phyloP scores from a whole-genome alignment of 2,113 vertebrate species.

The Ophiodon elongatus region DNA sequence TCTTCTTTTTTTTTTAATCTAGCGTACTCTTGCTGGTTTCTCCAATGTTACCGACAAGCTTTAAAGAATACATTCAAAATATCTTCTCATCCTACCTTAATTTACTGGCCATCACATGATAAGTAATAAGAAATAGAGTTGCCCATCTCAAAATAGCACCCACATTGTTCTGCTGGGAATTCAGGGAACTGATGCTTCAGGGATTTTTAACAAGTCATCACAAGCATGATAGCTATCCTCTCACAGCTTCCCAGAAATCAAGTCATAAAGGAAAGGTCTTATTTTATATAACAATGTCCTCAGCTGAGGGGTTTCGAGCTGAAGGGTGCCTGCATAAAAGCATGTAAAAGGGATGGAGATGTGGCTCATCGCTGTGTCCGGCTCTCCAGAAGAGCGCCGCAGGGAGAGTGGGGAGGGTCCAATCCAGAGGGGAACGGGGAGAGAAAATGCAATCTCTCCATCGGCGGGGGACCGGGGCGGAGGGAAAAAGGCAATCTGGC shows the following conservation, averaged over 20 bases:
- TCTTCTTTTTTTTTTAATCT: too few relatives aligned
- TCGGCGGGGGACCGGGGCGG: neutral
- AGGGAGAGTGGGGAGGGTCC: slow-evolving; percentile 29
- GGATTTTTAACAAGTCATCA: slow-evolving; percentile 42
- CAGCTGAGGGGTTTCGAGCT: neutral
- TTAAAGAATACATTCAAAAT: neutral
- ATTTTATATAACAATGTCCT: slow-evolving; percentile 34
- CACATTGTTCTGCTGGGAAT: neutral
- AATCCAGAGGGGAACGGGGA: slow-evolving; percentile 32
- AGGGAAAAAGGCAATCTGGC: slow-evolving; percentile 25
- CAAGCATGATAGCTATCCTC: neutral
- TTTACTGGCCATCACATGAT: neutral
- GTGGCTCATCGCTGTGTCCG: slow-evolving; percentile 30
- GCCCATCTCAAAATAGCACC: slow-evolving; percentile 49
- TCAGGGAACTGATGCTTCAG: slow-evolving; percentile 5
- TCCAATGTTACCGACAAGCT: neutral
- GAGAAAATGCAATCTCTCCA: slow-evolving; percentile 47
- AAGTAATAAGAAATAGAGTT: neutral
- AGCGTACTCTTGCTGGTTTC: too few relatives aligned
- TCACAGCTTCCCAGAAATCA: slow-evolving; percentile 6
- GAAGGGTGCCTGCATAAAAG: slow-evolving; percentile 23
- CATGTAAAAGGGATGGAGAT: neutral
- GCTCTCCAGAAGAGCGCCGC: slow-evolving; percentile 17
- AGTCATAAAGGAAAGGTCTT: slow-evolving; percentile 10
- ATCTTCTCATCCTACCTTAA: neutral